phyloP scores from a whole-genome alignment of 2,888 invertebrate species.

The Oconnorella tubifera region DNA sequence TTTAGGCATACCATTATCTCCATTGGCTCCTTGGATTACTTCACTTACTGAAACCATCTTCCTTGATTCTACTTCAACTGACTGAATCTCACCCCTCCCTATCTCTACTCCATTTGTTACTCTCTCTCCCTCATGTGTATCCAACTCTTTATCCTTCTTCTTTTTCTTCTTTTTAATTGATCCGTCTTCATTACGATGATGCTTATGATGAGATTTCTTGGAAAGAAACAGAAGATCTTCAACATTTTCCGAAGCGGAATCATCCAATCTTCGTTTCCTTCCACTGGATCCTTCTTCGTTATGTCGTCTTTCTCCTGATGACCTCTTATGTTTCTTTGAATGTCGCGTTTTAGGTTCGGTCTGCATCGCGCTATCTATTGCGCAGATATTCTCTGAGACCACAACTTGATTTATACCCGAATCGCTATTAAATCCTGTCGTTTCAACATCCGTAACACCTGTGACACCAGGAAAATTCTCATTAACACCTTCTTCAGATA shows the following conservation, averaged over 20 bases:
- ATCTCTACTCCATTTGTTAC: not conserved
- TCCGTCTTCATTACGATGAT: not conserved
- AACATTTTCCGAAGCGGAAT: not conserved
- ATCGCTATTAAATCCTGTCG: not conserved
- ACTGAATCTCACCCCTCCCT: not conserved
- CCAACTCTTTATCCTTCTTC: not conserved
- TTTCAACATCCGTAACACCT: not conserved
- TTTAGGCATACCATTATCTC: no score
- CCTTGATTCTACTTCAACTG: not conserved
- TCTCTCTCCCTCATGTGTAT: not conserved
- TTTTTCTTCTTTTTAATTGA: not conserved
- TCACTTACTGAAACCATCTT: not conserved
- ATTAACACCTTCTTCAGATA: not conserved
- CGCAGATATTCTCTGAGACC: slow-evolving; percentile 1
- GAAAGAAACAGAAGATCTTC: not conserved
- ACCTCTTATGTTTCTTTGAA: slow-evolving; percentile 10
- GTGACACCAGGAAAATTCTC: not conserved
- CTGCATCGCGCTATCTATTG: slow-evolving; percentile 24
- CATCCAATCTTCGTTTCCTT: not conserved
- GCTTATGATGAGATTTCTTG: not conserved
- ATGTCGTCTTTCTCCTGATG: not conserved
- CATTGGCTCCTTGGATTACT: no score
- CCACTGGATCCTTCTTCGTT: not conserved
- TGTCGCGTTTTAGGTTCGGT: slow-evolving; percentile 16
- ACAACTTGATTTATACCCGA: no score